Evolutionary conservation across 2,797 vertebrate species (phyloP).

Genomic region (Aeoliscus strigatus): DNA sequence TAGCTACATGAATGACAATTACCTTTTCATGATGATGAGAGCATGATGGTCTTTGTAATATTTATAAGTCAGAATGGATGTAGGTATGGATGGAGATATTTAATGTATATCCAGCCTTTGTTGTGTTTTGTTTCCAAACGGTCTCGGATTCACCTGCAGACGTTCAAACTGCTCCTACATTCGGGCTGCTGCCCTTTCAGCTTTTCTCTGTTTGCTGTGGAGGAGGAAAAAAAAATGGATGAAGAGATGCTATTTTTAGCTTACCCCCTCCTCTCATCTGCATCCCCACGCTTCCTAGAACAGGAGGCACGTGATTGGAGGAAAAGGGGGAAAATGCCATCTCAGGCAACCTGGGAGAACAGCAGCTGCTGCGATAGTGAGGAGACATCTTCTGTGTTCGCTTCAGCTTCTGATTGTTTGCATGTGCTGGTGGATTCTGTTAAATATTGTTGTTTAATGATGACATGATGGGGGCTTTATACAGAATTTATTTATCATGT

Average conservation of each 20-base stretch:
- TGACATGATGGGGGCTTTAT: background rate
- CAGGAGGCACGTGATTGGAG: slow-evolving; percentile 57
- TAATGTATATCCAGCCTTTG: slow-evolving; percentile 4
- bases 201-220: slow-evolving; percentile 48
- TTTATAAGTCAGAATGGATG: background rate
- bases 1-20: too few relatives aligned
- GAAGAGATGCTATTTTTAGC: slow-evolving; percentile 70
- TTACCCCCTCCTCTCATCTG: slow-evolving; percentile 50
- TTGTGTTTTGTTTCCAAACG: slow-evolving; percentile 4
- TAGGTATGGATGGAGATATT: too few relatives aligned
- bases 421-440: background rate
- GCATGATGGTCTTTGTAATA: too few relatives aligned
- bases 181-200: slow-evolving; percentile 31
- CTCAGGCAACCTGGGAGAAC: slow-evolving; percentile 39
- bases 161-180: slow-evolving; percentile 22
- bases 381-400: slow-evolving; percentile 4
- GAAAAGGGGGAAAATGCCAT: slow-evolving; percentile 36
- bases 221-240: slow-evolving; percentile 30
- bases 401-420: background rate
- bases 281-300: slow-evolving; percentile 62
- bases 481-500: too few relatives aligned
- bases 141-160: slow-evolving; percentile 41
- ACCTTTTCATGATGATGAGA: too few relatives aligned
- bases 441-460: background rate
- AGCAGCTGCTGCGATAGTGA: slow-evolving; percentile 19